A percentile compares a stretch with the other conserved stretches of the same genome.
phyloP scores from a whole-genome alignment of 2,888 invertebrate species.

The Hartigia nigra region DNA sequence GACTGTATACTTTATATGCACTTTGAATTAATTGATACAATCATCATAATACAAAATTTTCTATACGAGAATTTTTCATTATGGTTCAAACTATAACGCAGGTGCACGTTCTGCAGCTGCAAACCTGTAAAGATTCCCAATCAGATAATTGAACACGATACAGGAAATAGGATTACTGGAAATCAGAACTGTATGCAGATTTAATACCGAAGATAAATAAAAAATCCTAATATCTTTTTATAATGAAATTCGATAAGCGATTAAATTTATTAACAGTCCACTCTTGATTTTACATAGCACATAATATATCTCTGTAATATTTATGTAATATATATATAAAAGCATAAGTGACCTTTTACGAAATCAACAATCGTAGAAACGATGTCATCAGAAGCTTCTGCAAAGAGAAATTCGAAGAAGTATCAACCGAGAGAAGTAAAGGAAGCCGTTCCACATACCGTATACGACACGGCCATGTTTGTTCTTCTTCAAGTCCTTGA shows the following conservation, averaged over 20 bases:
- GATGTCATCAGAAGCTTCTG: background rate
- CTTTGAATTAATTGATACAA: background rate
- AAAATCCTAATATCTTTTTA: background rate
- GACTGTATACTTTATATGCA: background rate
- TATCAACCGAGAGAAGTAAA: background rate
- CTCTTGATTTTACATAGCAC: too few relatives aligned
- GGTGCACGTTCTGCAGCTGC: background rate
- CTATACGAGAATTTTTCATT: background rate
- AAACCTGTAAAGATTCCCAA: background rate
- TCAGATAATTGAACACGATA: background rate
- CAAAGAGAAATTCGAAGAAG: background rate
- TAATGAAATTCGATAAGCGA: background rate
- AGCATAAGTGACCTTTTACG: background rate
- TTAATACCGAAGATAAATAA: background rate
- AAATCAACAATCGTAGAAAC: background rate
- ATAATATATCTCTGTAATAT: too few relatives aligned
- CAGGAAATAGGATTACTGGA: background rate
- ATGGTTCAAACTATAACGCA: background rate
- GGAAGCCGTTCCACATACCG: background rate
- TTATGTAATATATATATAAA: background rate
- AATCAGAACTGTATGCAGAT: background rate
- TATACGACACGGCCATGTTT: background rate
- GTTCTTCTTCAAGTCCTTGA: constrained; percentile 2
- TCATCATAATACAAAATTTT: background rate
- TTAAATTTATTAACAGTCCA: too few relatives aligned